Evolutionary conservation across 2,888 invertebrate genomes (phyloP).

Genomic region (Entomobrya multifasciata): DNA sequence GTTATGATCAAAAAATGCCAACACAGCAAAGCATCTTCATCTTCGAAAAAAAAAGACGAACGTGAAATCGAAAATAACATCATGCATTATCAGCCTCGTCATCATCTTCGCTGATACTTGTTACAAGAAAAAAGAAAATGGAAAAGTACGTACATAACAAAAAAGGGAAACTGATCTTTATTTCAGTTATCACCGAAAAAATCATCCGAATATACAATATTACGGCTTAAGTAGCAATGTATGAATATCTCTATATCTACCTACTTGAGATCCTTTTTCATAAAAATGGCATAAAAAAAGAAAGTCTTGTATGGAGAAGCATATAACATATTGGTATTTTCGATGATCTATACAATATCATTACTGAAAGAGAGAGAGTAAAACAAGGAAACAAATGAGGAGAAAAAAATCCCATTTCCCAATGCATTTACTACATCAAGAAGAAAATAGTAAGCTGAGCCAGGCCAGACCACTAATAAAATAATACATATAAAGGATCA

Average conservation of each 20-base stretch:
- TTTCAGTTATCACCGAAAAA: no score
- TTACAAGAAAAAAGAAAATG: neutral
- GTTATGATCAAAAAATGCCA: conserved; percentile 38
- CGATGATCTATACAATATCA: no score
- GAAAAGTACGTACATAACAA: neutral
- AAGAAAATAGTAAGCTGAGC: no score
- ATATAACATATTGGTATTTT: no score
- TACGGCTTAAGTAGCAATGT: no score
- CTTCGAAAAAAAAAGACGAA: conserved; percentile 23
- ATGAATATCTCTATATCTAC: no score
- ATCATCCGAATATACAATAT: no score
- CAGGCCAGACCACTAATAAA: no score
- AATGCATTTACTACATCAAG: neutral
- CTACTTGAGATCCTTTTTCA: no score
- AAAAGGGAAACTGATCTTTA: neutral
- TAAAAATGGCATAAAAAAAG: no score
- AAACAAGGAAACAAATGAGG: conserved; percentile 9
- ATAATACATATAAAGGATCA: neutral
- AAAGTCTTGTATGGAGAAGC: no score
- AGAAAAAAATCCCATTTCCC: conserved; percentile 30
- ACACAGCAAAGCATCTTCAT: neutral
- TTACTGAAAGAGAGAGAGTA: neutral
- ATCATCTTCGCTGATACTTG: neutral
- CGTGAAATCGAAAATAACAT: conserved; percentile 12
- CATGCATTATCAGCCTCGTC: neutral